Conservation (phyloP, 1,140 invertebrate genomes). For the Papilio polyxenes region DNA sequence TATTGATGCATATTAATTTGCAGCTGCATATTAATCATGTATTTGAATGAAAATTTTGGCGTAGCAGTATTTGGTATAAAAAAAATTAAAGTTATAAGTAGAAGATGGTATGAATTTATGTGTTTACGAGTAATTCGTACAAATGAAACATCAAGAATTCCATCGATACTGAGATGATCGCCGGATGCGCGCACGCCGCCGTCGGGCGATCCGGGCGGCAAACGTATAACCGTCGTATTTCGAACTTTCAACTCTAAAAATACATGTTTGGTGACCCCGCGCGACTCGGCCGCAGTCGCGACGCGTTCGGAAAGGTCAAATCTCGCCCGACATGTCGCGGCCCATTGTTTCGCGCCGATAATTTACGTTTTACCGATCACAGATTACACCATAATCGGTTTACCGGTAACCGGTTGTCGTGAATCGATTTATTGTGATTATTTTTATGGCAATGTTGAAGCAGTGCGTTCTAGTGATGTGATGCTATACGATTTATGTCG, state of each 20-base stretch:
- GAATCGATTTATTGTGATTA: constrained; percentile 12
- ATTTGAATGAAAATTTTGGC: no score
- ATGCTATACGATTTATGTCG: constrained; percentile 12
- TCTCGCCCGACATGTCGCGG: constrained; percentile 65
- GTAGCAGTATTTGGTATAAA: no score
- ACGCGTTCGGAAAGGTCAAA: constrained; percentile 76
- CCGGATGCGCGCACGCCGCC: constrained; percentile 49
- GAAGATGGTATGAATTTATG: no score
- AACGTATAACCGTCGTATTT: constrained; percentile 67
- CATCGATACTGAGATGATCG: constrained; percentile 15
- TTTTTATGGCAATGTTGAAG: constrained; percentile 11
- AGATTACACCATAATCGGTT: constrained; percentile 42
- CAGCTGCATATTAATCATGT: no score
- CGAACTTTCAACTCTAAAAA: constrained; percentile 81
- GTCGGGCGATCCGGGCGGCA: constrained; percentile 34
- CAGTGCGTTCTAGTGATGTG: constrained; percentile 40
- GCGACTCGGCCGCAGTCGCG: constrained; percentile 74
- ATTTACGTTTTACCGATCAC: constrained; percentile 54
- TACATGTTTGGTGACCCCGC: constrained; percentile 74
- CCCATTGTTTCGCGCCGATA: constrained; percentile 58
- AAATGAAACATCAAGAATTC: background rate
- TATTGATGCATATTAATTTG: no score
- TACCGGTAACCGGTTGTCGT: background rate
- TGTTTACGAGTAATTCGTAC: constrained; percentile 33
- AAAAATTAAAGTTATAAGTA: no score